Conservation (phyloP, 2,113 vertebrate species). For the Onychostruthus taczanowskii region DNA sequence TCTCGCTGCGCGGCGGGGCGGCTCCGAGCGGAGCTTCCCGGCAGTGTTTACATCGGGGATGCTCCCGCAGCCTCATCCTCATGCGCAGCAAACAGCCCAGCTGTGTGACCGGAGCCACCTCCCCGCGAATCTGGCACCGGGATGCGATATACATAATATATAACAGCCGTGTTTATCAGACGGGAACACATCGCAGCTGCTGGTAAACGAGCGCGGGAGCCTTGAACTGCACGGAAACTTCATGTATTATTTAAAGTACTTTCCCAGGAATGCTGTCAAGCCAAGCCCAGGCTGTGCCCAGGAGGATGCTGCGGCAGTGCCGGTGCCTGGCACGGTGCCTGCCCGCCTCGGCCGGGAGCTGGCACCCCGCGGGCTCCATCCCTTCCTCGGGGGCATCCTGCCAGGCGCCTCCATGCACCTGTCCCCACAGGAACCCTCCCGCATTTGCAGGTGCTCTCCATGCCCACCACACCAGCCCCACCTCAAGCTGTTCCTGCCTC, state of each 20-base stretch:
- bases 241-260: constrained; percentile 65
- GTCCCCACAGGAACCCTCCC: rapidly evolving
- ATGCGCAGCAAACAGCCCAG: constrained; percentile 7
- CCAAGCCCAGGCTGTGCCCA: neutral
- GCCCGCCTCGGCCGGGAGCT: neutral
- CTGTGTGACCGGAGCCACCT: neutral
- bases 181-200: constrained; percentile 17
- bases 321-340: neutral
- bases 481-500: neutral
- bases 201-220: constrained; percentile 10
- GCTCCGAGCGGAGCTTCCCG: neutral
- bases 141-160: constrained; percentile 19
- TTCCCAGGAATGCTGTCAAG: constrained; percentile 44
- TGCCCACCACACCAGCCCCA: neutral
- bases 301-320: neutral
- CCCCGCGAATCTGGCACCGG: neutral
- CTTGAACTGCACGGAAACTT: constrained; percentile 36
- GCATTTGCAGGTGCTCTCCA: neutral
- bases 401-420: neutral
- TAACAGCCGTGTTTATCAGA: constrained; percentile 43
- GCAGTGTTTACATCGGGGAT: neutral
- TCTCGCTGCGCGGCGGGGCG: neutral
- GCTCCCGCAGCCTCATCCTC: neutral
- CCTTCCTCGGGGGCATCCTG: neutral
- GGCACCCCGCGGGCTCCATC: neutral